Base-by-base conservation (phyloP, 1,140 invertebrate species). In the Coelopa frigida region DNA sequence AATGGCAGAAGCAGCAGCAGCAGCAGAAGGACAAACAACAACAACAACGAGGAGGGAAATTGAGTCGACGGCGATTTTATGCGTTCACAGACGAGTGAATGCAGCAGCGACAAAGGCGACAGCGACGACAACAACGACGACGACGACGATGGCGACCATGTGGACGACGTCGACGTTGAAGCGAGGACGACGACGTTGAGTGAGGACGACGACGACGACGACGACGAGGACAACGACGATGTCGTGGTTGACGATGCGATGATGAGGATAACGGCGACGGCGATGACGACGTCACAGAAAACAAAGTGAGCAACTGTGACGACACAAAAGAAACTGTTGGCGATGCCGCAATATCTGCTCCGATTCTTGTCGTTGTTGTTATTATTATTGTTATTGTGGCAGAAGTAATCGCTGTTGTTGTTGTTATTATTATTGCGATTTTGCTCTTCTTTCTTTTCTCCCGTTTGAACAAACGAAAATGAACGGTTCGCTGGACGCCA, bases 381-480 rank as follows among this genome's bases (percentile, higher is more conserved):
- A 11, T 40, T n/a, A 15, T 18, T 29, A 23, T 29, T 12, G 14
- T 29, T 18, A 6, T 42, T 42, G 27, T 10, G 40, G 10, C 11
- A 15, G 10, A 29, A 42, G 32, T 29, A 27, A 20, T 42, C 26
- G 24, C 8, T 20, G 21, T 42, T 42, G 32, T 42, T 42, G n/a
- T 32, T 35, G 27, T 44, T 44, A 14, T 44, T 33, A 32, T 44
- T 44, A 12, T n/a, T 29, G 18, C 4, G 6, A 32, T n/a, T 15
- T 44, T 15, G 14, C 35, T 33, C 21, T 26, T 44, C 21, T 20
- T 32, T 46, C 21, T 32, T 27, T 38, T 46, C 38, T 46, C 38
- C 44, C 38, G 38, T 46, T 46, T 46, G 44, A 22, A 46, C 44
- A 46, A 46, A 46, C 31, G 44, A 46, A 46, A 46, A 46, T 46